A percentile compares a stretch with the other conserved stretches of the same genome.
phyloP scores from a whole-genome alignment of 2,888 invertebrate species.

The Pandemis heparana region DNA sequence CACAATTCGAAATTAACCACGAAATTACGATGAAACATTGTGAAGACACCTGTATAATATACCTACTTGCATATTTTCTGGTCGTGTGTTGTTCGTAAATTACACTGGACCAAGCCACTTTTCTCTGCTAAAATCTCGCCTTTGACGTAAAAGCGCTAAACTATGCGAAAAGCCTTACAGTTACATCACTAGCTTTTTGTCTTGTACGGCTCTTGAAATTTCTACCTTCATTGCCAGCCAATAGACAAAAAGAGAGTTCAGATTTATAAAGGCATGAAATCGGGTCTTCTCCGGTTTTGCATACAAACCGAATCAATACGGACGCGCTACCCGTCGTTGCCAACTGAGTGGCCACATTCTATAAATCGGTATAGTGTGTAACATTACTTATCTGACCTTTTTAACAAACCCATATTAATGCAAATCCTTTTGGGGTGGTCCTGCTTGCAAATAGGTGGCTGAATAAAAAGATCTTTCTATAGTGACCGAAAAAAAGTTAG shows the following conservation, averaged over 20 bases:
- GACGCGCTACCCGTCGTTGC: background rate
- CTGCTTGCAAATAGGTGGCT: background rate
- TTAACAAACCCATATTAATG: constrained; percentile 6
- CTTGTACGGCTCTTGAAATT: background rate
- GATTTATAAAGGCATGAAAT: background rate
- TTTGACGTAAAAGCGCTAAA: too few relatives aligned
- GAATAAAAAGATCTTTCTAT: background rate
- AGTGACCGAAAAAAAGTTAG: too few relatives aligned
- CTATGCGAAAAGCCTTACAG: background rate
- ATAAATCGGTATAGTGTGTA: constrained; percentile 5
- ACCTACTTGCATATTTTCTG: too few relatives aligned
- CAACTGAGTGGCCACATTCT: constrained; percentile 1
- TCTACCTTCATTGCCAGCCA: background rate
- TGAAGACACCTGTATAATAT: too few relatives aligned
- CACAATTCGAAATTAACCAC: too few relatives aligned
- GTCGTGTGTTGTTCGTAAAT: too few relatives aligned
- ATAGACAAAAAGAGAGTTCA: background rate
- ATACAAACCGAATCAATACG: constrained; percentile 1
- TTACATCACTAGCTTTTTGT: too few relatives aligned
- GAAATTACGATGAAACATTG: too few relatives aligned
- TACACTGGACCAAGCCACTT: too few relatives aligned
- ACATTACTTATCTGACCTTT: constrained; percentile 3
- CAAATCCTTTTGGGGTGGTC: background rate
- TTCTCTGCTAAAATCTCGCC: too few relatives aligned
- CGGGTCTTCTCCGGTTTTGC: background rate